Conservation (phyloP, 2,113 vertebrate genomes). For the Protomyctophum bolini region DNA sequence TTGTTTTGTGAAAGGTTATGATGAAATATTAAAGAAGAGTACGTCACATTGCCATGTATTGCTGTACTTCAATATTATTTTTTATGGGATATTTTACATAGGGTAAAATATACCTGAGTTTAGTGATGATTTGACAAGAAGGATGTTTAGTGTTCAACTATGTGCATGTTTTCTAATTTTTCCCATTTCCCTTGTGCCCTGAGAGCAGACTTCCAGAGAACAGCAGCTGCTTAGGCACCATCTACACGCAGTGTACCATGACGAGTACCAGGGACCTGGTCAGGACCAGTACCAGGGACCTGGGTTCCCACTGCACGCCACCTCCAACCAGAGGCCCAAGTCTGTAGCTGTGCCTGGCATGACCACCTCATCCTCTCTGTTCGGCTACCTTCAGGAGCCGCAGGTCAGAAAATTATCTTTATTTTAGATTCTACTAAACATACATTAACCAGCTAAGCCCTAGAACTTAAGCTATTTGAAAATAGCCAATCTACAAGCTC, state of each 20-base stretch:
- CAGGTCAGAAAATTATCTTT: slow-evolving; percentile 69
- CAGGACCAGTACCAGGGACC: slow-evolving; percentile 84
- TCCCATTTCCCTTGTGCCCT: background rate
- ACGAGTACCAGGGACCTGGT: slow-evolving; percentile 81
- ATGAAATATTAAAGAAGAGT: too few relatives aligned
- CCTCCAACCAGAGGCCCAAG: slow-evolving; percentile 83
- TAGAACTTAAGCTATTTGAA: too few relatives aligned
- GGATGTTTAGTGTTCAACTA: too few relatives aligned
- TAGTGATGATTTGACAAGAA: too few relatives aligned
- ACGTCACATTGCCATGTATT: too few relatives aligned
- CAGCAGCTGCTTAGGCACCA: slow-evolving; percentile 80
- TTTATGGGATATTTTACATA: too few relatives aligned
- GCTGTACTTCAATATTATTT: too few relatives aligned
- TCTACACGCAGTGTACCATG: slow-evolving; percentile 80
- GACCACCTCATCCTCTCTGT: slow-evolving; percentile 71
- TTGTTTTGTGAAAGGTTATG: too few relatives aligned
- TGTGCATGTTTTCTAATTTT: background rate
- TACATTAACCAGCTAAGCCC: too few relatives aligned
- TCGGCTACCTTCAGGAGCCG: slow-evolving; percentile 79
- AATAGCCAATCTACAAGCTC: too few relatives aligned
- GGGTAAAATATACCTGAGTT: too few relatives aligned
- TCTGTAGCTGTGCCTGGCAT: slow-evolving; percentile 90
- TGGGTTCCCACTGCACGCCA: slow-evolving; percentile 62
- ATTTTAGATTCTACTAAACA: too few relatives aligned
- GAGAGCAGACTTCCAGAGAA: slow-evolving; percentile 63